phyloP scores from a whole-genome alignment of 2,797 vertebrate genomes.

The Coregonus ussuriensis region DNA sequence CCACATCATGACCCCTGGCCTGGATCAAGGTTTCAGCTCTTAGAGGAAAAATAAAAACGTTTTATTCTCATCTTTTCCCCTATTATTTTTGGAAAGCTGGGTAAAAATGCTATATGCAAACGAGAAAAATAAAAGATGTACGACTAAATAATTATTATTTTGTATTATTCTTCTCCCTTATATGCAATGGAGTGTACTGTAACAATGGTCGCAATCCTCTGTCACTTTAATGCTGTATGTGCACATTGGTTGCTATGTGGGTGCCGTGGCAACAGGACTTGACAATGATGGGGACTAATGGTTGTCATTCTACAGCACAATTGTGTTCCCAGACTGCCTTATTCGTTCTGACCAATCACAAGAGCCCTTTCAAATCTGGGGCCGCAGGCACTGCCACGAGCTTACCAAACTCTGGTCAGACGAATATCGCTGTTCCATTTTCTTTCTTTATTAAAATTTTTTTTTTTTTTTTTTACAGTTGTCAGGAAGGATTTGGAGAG shows the following conservation, averaged over 20 bases:
- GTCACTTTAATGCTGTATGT: slow-evolving; percentile 83
- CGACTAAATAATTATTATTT: slow-evolving; percentile 69
- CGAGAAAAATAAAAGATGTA: slow-evolving; percentile 59
- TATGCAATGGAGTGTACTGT: slow-evolving; percentile 80
- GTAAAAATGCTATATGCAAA: slow-evolving; percentile 75
- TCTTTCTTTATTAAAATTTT: slow-evolving; percentile 8
- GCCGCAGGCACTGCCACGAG: slow-evolving; percentile 51
- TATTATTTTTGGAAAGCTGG: slow-evolving; percentile 63
- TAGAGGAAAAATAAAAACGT: slow-evolving; percentile 35
- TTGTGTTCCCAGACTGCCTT: slow-evolving; percentile 62
- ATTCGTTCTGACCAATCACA: slow-evolving; percentile 68
- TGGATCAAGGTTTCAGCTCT: slow-evolving; percentile 51
- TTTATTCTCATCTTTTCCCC: slow-evolving; percentile 54
- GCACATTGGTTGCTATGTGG: slow-evolving; percentile 76
- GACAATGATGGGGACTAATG: slow-evolving; percentile 78
- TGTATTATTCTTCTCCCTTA: slow-evolving; percentile 73
- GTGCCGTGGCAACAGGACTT: slow-evolving; percentile 71
- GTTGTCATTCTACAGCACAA: slow-evolving; percentile 63
- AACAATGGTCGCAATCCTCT: slow-evolving; percentile 74
- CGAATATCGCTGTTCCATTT: slow-evolving; percentile 55
- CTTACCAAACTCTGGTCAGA: slow-evolving; percentile 57
- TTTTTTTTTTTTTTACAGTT: slow-evolving; percentile 43
- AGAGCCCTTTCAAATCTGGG: slow-evolving; percentile 53
- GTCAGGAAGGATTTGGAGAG: slow-evolving; percentile 68
- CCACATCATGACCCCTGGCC: slow-evolving; percentile 40